Percentiles rank a stretch among this genome's conserved stretches.
phyloP scores from a whole-genome alignment of 2,797 vertebrate genomes.

The Chloroceryle amazona region DNA sequence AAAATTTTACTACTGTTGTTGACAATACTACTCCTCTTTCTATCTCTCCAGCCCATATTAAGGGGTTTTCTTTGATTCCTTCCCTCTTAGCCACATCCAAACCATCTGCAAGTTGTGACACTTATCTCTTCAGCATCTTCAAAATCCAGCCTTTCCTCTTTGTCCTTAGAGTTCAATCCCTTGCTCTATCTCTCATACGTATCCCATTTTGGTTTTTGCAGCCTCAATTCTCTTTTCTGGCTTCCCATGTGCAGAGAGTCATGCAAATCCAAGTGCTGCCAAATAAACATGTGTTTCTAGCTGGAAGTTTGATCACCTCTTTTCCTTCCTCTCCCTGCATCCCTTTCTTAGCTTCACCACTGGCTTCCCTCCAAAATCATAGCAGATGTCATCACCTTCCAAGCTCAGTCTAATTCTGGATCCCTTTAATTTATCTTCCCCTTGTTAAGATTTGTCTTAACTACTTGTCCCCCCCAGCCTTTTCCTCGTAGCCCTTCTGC shows the following conservation, averaged over 20 bases:
- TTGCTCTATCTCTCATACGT: background rate
- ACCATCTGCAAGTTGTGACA: background rate
- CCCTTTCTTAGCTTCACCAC: background rate
- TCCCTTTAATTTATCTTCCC: background rate
- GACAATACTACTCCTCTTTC: background rate
- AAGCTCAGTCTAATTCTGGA: background rate
- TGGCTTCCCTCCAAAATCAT: constrained; percentile 12
- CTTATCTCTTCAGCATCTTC: background rate
- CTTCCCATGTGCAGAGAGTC: background rate
- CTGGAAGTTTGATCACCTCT: background rate
- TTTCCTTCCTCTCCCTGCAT: background rate
- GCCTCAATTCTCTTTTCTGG: background rate
- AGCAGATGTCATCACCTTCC: background rate
- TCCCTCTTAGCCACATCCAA: background rate
- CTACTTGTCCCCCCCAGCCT: accelerated
- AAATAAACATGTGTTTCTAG: constrained; percentile 3
- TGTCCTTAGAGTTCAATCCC: background rate
- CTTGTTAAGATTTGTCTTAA: background rate
- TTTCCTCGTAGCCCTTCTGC: background rate
- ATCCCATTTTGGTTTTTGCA: background rate
- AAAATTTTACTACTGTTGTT: background rate
- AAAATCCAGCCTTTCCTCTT: background rate
- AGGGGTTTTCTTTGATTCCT: background rate
- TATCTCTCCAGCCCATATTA: background rate
- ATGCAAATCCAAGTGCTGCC: background rate